These are phyloP conservation scores for Drosophila azteca DNA, from an alignment of 1,140 invertebrate genomes.

Conservation along the genomic window DNA sequence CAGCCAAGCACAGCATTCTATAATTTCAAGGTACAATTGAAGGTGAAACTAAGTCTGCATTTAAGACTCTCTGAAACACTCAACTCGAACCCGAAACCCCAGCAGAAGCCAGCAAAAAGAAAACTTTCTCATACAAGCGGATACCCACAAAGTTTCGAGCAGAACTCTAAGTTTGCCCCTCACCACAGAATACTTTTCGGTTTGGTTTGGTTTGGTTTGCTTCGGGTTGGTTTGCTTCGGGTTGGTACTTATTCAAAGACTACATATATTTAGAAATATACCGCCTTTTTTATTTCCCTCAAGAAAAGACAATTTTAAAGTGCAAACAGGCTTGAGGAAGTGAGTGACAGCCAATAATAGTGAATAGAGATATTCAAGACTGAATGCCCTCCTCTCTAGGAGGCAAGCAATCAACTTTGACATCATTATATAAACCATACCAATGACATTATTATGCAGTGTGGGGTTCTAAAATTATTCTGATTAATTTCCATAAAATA, in stretches of 20 bases:
- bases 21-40: too few species aligned
- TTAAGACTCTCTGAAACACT: slow-evolving; percentile 2
- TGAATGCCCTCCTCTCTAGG: too few species aligned
- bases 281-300: too few species aligned
- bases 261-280: too few species aligned
- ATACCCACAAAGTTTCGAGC: slow-evolving; percentile 30
- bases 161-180: slow-evolving; percentile 15
- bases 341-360: neutral
- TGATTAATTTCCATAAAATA: too few species aligned
- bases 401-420: too few species aligned
- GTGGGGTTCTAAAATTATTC: too few species aligned
- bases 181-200: slow-evolving; percentile 4
- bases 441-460: too few species aligned
- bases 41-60: too few species aligned
- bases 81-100: slow-evolving; percentile 7
- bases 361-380: slow-evolving; percentile 1
- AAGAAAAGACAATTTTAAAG: slow-evolving; percentile 17
- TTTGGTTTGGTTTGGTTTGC: too few species aligned
- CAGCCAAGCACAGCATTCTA: too few species aligned
- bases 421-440: too few species aligned
- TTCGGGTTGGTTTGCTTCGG: neutral
- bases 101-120: slow-evolving; percentile 5
- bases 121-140: slow-evolving; percentile 20
- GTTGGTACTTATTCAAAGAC: slow-evolving; percentile 2
- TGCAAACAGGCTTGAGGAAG: neutral